Evolutionary conservation across 2,888 invertebrate species (phyloP), one percentile per base, ranked within the genome.

Genomic region (Philhelius pedissequus): DNA sequence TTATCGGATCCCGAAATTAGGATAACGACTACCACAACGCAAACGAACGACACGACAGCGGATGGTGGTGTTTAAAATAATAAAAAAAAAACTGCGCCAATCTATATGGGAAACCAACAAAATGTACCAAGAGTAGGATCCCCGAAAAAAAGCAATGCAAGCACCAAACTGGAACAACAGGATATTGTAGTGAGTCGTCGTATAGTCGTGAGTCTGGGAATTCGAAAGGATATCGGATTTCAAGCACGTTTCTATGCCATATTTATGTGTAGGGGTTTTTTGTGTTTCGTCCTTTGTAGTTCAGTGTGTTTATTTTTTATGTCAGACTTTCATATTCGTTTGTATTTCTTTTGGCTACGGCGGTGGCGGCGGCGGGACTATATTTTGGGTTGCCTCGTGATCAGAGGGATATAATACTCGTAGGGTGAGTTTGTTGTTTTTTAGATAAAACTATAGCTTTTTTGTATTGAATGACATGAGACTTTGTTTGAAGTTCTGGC

Each of bases 161-260:
- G 15, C 50, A 62, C 40, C 50, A 66, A 84, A 84, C 74, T 84
- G 75, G 80, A 80, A 80, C 75, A 68, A 75, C 75, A 75, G 79
- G 84, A 80, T 70, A 66, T 80, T 73, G 32, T n/a, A n/a, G n/a
- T n/a, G 58, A 32, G 68, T 45, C 32, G 71, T 50, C n/a, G n/a
- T n/a, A n/a, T n/a, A n/a, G 35, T 18, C 40, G 69, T 62, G 56
- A 71, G 73, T 73, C 54, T 77, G 73, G 73, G 79, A 79, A 79
- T 83, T 79, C 58, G 52, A 76, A 79, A 84, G 80, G 84, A 84
- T 84, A 84, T 84, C 84, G 60, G 80, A 84, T 84, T 84, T 84
- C 80, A 35, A 60, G 75, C 84, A 84, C 84, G 80, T 84, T 80
- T 80, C 75, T 56, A 75, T 84, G 75, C 70, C 75, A 84, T 83